Base-by-base conservation (phyloP, 2,797 vertebrate species). In the Xenops minutus region DNA sequence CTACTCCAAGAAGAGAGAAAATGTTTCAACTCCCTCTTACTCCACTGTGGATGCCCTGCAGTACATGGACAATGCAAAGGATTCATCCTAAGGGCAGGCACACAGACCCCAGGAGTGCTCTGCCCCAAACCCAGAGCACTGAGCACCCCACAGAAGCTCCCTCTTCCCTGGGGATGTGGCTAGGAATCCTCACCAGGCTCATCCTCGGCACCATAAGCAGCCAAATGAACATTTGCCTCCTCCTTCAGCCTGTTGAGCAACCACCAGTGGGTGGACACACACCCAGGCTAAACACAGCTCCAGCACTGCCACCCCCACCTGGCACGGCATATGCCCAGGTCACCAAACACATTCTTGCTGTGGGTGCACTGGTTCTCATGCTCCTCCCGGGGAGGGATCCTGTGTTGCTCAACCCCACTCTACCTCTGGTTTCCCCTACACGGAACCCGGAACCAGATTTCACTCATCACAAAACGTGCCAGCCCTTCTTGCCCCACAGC, bases 331-430 rank as follows among this genome's bases (percentile, higher is more conserved):
- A 26, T 68, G 11, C 55, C 67, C 80, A 86, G 86, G 62, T 81
- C 85, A 22, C 95, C 92, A 97, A 97, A 94, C 93, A 96, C 93
- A 96, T 96, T 94, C 92, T 93, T 97, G 69, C 92, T 88, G 58
- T 85, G 74, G 67, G 85, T 64, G 90, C 85, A 81, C 76, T 59
- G 62, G 81, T 94, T 94, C 93, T 81, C 96, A 89, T 46, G 68
- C 92, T 96, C 92, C 95, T 87, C 95, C 95, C 91, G 6, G 1
- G 85, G 76, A 89, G 52, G 69, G 79, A 90, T 58, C 69, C 61
- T 14, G 0, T 5, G 0, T 96, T 97, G 88, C 85, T 83, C 85
- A 96, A 97, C 34, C 34, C 79, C 14, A 0, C 79, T 85, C 49
- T 3, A 5, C 34, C 74, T 34, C 77, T 12, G 5, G 21, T 81